phyloP scores from a whole-genome alignment of 2,888 invertebrate genomes.

The Netelia melanura region DNA sequence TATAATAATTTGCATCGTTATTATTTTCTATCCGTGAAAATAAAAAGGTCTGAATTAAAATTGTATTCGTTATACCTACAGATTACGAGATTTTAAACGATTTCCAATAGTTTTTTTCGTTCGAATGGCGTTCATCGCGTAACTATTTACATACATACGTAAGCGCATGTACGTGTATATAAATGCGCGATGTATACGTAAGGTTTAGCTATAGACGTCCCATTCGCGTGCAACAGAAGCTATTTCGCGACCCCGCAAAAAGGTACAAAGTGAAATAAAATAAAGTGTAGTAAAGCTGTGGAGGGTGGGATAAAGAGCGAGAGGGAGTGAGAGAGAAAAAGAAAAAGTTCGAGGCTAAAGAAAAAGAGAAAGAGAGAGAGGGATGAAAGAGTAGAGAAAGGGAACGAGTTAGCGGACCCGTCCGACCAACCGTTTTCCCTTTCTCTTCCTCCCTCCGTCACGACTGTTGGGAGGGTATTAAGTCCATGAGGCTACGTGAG shows the following conservation, averaged over 20 bases:
- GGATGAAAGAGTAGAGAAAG: background rate
- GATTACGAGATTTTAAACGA: too few relatives aligned
- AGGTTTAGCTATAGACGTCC: background rate
- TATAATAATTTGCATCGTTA: too few relatives aligned
- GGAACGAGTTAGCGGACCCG: conserved; percentile 24
- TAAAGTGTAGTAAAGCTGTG: conserved; percentile 72
- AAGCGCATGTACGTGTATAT: too few relatives aligned
- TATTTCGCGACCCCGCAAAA: conserved; percentile 71
- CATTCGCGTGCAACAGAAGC: conserved; percentile 42
- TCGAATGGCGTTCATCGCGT: too few relatives aligned
- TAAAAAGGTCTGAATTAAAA: too few relatives aligned
- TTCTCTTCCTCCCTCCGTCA: background rate
- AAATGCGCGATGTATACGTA: background rate
- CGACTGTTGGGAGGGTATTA: conserved; percentile 38
- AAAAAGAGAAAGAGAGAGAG: background rate
- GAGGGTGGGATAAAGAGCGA: conserved; percentile 8
- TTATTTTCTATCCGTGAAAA: too few relatives aligned
- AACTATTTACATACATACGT: too few relatives aligned
- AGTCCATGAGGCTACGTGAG: conserved; percentile 47
- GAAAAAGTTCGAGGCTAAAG: too few relatives aligned
- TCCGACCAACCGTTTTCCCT: conserved; percentile 26
- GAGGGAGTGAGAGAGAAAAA: background rate
- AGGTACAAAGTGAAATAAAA: conserved; percentile 75
- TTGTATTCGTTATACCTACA: too few relatives aligned
- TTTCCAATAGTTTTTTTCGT: too few relatives aligned